phyloP scores from a whole-genome alignment of 1,140 invertebrate genomes.

The Drosophila triauraria region DNA sequence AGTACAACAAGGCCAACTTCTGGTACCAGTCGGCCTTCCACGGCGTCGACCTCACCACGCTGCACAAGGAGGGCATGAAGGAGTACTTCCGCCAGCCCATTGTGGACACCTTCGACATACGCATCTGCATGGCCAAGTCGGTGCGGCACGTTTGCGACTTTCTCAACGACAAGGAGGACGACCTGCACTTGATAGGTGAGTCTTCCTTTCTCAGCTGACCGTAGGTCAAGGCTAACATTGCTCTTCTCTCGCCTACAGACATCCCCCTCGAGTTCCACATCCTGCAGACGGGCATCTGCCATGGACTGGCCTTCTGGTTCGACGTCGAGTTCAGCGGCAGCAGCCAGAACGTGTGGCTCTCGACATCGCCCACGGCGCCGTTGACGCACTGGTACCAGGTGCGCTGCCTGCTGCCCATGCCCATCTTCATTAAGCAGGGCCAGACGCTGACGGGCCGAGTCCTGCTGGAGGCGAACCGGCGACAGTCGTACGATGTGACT shows the following conservation, averaged over 20 bases:
- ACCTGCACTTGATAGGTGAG: constrained; percentile 96
- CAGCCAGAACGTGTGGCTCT: constrained; percentile 96
- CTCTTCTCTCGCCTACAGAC: constrained; percentile 85
- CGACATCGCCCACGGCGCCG: constrained; percentile 99
- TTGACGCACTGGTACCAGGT: constrained; percentile 99
- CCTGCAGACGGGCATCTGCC: constrained; percentile 96
- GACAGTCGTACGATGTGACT: constrained; percentile 99
- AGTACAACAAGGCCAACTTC: constrained; percentile 99
- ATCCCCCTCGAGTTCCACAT: constrained; percentile 98
- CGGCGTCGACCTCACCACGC: constrained; percentile 96
- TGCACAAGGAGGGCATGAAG: constrained; percentile 96
- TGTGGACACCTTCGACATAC: constrained; percentile 99
- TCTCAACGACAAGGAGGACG: constrained; percentile 95
- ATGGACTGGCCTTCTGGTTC: constrained; percentile 99
- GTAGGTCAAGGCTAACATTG: background rate
- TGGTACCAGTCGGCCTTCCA: constrained; percentile 99
- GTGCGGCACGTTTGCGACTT: constrained; percentile 98
- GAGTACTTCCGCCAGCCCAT: constrained; percentile 99
- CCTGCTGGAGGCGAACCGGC: constrained; percentile 95
- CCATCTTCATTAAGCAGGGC: constrained; percentile 97
- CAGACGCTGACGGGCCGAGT: constrained; percentile 96
- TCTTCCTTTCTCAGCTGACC: background rate
- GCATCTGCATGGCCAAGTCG: constrained; percentile 98
- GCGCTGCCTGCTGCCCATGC: constrained; percentile 96
- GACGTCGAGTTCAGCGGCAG: constrained; percentile 99